A percentile compares a stretch with the other conserved stretches of the same genome.
Evolutionary conservation across 2,113 vertebrate genomes (phyloP).

Genomic region (Hystrix cristata): DNA sequence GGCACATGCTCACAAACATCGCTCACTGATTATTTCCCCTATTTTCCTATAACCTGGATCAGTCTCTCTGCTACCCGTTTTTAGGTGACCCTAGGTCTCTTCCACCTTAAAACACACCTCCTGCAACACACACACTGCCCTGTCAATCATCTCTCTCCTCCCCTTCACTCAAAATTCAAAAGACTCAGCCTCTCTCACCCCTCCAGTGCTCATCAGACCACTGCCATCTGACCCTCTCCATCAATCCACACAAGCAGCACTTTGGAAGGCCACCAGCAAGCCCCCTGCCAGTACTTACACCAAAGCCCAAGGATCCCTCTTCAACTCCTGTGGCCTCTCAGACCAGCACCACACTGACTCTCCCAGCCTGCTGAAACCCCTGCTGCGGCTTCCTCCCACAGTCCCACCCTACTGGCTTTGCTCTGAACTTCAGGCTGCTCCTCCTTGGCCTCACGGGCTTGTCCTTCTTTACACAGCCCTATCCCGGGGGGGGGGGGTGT

Average conservation of each 20-base stretch:
- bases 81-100: not conserved
- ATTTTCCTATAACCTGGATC: not conserved
- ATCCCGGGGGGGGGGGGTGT: not conserved
- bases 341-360: not conserved
- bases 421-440: not conserved
- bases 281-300: not conserved
- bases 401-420: not conserved
- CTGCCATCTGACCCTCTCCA: not conserved
- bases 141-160: not conserved
- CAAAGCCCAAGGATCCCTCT: not conserved
- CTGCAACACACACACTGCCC: not conserved
- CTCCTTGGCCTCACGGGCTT: not conserved
- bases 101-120: not conserved
- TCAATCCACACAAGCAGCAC: not conserved
- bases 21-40: not conserved
- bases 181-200: not conserved
- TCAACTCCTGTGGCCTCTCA: not conserved
- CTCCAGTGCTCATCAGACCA: not conserved
- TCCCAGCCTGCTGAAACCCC: not conserved
- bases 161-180: not conserved
- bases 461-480: no score
- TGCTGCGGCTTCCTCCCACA: no score
- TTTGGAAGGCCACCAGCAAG: no score
- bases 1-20: rapidly evolving
- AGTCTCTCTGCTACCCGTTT: slow-evolving; percentile 7